These are phyloP conservation scores for Coreoperca whiteheadi DNA, from an alignment of 2,113 vertebrate genomes.

Conservation along the genomic window DNA sequence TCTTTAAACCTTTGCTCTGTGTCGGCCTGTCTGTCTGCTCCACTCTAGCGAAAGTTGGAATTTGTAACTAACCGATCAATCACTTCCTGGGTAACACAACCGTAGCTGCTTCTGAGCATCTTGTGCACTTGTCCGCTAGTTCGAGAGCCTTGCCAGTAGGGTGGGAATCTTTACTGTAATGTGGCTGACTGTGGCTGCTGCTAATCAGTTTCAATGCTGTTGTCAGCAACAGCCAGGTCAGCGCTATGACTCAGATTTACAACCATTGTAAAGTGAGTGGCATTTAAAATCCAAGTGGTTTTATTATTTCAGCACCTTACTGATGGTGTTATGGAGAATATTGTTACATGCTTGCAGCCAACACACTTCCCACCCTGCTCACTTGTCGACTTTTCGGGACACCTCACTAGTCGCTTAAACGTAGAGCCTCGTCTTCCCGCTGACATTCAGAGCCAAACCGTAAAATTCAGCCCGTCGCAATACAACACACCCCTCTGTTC, in stretches of 20 bases:
- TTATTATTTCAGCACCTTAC: conserved; percentile 37
- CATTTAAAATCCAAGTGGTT: conserved; percentile 31
- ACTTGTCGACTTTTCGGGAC: conserved; percentile 33
- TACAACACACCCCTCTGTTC: conserved; percentile 25
- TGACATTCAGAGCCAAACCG: conserved; percentile 48
- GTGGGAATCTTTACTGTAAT: conserved; percentile 36
- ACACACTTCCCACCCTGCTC: conserved; percentile 45
- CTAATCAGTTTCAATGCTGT: conserved; percentile 34
- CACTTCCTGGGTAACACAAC: conserved; percentile 59
- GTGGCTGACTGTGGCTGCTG: conserved; percentile 38
- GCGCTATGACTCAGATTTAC: conserved; percentile 29
- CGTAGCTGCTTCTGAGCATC: conserved; percentile 53
- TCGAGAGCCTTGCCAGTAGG: conserved; percentile 47
- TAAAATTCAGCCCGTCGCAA: conserved; percentile 19
- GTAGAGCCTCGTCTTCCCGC: conserved; percentile 66
- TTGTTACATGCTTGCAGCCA: conserved; percentile 58
- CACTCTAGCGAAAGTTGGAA: conserved; percentile 51
- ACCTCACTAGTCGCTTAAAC: conserved; percentile 18
- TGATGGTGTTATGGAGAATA: conserved; percentile 44
- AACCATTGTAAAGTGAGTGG: conserved; percentile 7
- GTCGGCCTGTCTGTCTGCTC: conserved; percentile 58
- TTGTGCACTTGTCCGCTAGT: conserved; percentile 42
- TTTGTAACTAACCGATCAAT: conserved; percentile 59
- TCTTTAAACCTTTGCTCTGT: conserved; percentile 26
- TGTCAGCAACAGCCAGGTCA: conserved; percentile 40